phyloP scores from a whole-genome alignment of 2,888 invertebrate species.

The Chorisops tibialis region DNA sequence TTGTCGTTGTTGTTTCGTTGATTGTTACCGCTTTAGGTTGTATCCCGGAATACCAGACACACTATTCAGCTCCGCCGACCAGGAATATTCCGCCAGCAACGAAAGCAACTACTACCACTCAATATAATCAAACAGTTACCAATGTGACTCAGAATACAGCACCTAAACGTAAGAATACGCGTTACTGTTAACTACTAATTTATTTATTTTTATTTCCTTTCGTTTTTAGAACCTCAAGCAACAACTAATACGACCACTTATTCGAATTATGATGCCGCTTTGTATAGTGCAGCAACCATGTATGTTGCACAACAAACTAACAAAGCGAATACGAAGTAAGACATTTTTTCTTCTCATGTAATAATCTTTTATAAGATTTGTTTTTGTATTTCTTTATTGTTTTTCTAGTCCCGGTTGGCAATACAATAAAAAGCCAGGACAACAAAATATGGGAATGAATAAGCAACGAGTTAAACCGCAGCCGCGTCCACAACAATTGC shows the following conservation, averaged over 20 bases:
- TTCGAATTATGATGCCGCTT: constrained; percentile 90
- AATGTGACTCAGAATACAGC: constrained; percentile 36
- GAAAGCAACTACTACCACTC: constrained; percentile 52
- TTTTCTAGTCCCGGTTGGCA: constrained; percentile 49
- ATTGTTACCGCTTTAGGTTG: constrained; percentile 28
- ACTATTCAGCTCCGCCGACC: constrained; percentile 60
- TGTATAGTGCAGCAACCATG: constrained; percentile 92
- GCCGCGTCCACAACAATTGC: constrained; percentile 88
- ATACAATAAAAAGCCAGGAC: constrained; percentile 57
- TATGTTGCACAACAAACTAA: constrained; percentile 80
- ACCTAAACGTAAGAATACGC: constrained; percentile 58
- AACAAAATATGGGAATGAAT: constrained; percentile 47
- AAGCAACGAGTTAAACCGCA: constrained; percentile 57
- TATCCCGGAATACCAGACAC: constrained; percentile 40
- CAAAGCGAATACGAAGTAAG: constrained; percentile 53
- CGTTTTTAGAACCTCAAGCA: constrained; percentile 44
- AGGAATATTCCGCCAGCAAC: constrained; percentile 60
- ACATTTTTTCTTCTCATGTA: constrained; percentile 14
- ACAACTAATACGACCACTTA: constrained; percentile 67
- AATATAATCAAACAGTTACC: constrained; percentile 35
- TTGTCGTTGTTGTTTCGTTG: constrained; percentile 28
- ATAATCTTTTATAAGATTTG: background rate
- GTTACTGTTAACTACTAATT: constrained; percentile 32
- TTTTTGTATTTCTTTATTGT: constrained; percentile 3
- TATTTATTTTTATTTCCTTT: constrained; percentile 9